These are phyloP conservation scores for Marronus borbonicus DNA, from an alignment of 2,888 invertebrate species.

Conservation along the genomic window DNA sequence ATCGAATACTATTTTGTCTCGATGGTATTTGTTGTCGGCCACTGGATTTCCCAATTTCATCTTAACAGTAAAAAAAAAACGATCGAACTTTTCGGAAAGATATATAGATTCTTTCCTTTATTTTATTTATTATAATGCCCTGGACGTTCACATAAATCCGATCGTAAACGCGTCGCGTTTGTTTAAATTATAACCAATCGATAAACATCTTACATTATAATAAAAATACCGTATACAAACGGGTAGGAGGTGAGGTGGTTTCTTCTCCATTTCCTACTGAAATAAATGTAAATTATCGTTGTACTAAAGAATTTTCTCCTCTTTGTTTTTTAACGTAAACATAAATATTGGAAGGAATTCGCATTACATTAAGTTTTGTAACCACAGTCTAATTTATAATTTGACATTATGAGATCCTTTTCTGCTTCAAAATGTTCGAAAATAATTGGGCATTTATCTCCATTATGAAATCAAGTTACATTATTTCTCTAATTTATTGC, in stretches of 20 bases:
- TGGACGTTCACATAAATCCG: slow-evolving; percentile 42
- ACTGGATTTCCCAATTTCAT: slow-evolving; percentile 19
- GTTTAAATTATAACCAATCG: slow-evolving; percentile 46
- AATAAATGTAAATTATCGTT: slow-evolving; percentile 43
- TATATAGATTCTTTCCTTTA: slow-evolving; percentile 20
- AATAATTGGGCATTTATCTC: background rate
- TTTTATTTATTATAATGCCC: slow-evolving; percentile 42
- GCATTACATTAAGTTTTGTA: slow-evolving; percentile 24
- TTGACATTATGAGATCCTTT: slow-evolving; percentile 5
- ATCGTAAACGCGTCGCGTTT: slow-evolving; percentile 45
- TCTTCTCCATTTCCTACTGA: slow-evolving; percentile 37
- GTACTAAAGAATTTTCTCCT: slow-evolving; percentile 15
- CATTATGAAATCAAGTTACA: too few relatives aligned
- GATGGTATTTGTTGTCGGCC: slow-evolving; percentile 16
- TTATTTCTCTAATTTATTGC: too few relatives aligned
- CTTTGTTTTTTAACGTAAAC: slow-evolving; percentile 14
- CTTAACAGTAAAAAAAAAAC: slow-evolving; percentile 24
- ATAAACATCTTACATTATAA: slow-evolving; percentile 47
- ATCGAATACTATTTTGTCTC: slow-evolving; percentile 30
- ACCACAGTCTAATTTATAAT: slow-evolving; percentile 13
- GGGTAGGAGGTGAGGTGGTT: slow-evolving; percentile 41
- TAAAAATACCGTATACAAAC: slow-evolving; percentile 32
- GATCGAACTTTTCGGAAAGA: slow-evolving; percentile 3
- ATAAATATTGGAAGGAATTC: slow-evolving; percentile 27
- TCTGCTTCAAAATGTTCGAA: slow-evolving; percentile 1